A percentile compares a stretch with the other conserved stretches of the same genome.
These are phyloP conservation scores for Calidris pugnax DNA, from an alignment of 2,113 vertebrate species.

Conservation along the genomic window DNA sequence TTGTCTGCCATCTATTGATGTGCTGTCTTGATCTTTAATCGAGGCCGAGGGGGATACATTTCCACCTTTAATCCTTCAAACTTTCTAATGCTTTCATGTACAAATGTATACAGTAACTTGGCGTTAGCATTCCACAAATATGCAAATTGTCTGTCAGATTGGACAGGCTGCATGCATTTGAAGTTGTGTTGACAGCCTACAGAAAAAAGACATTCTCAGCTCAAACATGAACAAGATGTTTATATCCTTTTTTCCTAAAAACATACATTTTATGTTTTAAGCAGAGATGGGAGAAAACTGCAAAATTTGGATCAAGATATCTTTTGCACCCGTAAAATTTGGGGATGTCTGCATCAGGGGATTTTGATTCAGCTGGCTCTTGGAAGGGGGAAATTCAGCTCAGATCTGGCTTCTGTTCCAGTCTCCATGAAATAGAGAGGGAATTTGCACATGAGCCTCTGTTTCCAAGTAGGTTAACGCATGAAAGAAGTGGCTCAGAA, in stretches of 20 bases:
- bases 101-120: conserved; percentile 74
- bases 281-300: conserved; percentile 62
- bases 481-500: conserved; percentile 48
- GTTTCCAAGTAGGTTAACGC: conserved; percentile 68
- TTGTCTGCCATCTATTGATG: conserved; percentile 59
- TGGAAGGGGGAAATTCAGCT: conserved; percentile 54
- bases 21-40: conserved; percentile 65
- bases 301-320: conserved; percentile 64
- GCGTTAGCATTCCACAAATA: conserved; percentile 80
- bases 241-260: conserved; percentile 69
- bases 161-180: conserved; percentile 71
- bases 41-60: conserved; percentile 60
- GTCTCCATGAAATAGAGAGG: conserved; percentile 50
- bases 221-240: conserved; percentile 74
- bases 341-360: conserved; percentile 61
- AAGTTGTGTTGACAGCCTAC: conserved; percentile 74
- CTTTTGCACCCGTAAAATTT: conserved; percentile 68
- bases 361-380: conserved; percentile 65
- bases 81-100: conserved; percentile 72
- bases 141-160: conserved; percentile 80
- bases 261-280: conserved; percentile 74
- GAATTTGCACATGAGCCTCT: conserved; percentile 67
- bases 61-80: conserved; percentile 69
- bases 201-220: conserved; percentile 73
- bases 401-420: conserved; percentile 57